Evolutionary conservation across 2,888 invertebrate genomes (phyloP).

Genomic region (Lacanobia oleracea): DNA sequence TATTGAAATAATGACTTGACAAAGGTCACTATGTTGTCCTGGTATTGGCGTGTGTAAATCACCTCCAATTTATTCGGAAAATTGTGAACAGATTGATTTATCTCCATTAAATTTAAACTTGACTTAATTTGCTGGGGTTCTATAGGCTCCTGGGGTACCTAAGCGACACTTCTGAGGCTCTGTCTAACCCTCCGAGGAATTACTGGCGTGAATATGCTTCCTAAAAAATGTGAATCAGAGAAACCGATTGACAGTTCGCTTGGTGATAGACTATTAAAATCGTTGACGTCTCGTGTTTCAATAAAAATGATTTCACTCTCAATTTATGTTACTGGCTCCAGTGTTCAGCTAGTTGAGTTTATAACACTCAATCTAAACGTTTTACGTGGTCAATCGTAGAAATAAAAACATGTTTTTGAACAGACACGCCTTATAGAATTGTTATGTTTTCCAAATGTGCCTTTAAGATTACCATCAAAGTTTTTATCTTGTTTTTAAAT

Average conservation of each 20-base stretch:
- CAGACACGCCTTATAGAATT: neutral
- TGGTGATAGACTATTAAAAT: neutral
- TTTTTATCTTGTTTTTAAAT: conserved; percentile 21
- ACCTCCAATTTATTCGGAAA: neutral
- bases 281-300: neutral
- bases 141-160: no score
- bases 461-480: conserved; percentile 5
- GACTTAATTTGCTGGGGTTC: no score
- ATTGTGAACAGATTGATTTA: neutral
- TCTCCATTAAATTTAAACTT: no score
- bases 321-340: conserved; percentile 14
- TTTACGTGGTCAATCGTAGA: neutral
- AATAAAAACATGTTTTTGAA: neutral
- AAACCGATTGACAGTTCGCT: neutral
- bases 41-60: neutral
- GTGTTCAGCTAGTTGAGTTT: conserved; percentile 5
- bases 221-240: neutral
- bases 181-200: neutral
- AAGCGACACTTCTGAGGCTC: no score
- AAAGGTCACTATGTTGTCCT: conserved; percentile 21
- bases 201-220: neutral
- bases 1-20: conserved; percentile 29
- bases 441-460: neutral
- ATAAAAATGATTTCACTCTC: conserved; percentile 7
- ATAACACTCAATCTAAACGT: conserved; percentile 17